Percentiles rank a stretch among this genome's conserved stretches.
phyloP scores from a whole-genome alignment of 2,888 invertebrate genomes.

The Oligia strigilis region DNA sequence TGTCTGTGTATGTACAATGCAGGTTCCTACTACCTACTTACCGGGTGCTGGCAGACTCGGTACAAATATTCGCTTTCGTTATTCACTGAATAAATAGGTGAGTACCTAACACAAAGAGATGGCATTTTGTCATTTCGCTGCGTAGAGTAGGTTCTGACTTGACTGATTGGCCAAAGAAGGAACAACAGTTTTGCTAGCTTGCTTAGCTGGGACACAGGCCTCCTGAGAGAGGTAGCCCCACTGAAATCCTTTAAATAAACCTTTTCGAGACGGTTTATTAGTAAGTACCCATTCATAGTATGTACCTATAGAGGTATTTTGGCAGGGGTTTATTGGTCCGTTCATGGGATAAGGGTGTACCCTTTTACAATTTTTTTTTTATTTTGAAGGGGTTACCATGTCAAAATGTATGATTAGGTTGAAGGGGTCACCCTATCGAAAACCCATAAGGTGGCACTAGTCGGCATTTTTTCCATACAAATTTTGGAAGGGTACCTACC shows the following conservation, averaged over 20 bases:
- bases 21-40: not conserved
- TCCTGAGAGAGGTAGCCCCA: too few relatives aligned
- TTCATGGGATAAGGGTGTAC: not conserved
- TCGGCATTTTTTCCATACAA: too few relatives aligned
- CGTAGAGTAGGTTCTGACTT: not conserved
- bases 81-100: conserved; percentile 41
- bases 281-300: not conserved
- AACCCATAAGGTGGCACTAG: too few relatives aligned
- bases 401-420: too few relatives aligned
- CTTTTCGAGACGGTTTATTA: not conserved
- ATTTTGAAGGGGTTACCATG: not conserved
- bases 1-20: conserved; percentile 30
- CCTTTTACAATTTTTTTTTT: not conserved
- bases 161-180: not conserved
- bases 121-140: not conserved
- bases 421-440: not conserved
- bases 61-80: conserved; percentile 44
- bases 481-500: too few relatives aligned
- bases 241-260: not conserved
- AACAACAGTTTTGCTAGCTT: not conserved
- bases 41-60: conserved; percentile 9
- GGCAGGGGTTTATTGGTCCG: too few relatives aligned
- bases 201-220: too few relatives aligned
- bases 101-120: not conserved
- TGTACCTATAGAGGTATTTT: not conserved